Base-by-base conservation (phyloP, 2,888 invertebrate genomes). In the Xestia sexstrigata region DNA sequence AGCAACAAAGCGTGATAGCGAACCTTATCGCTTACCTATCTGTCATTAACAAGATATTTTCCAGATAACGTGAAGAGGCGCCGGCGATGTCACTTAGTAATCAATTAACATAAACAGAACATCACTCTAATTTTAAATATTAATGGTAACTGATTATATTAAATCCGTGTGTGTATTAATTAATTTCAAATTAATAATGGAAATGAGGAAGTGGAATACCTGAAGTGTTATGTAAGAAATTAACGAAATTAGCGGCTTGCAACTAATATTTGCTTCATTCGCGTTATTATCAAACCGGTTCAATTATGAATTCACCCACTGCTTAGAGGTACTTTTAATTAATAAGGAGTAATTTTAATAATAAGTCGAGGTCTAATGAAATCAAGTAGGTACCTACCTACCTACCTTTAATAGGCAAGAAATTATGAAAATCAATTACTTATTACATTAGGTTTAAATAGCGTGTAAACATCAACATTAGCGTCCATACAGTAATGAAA, bases 161-260 rank as follows among this genome's bases (percentile, higher is more conserved):
- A 2, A 58, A 60, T 47, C 23, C 17, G 17, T 23, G 39, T 55
- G 30, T 81, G 23, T 60, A 60, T 78, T 55, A 62, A 70, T 70
- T 66, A 70, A 58, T 55, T 58, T 73, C 3, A 62, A 66, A 83
- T 73, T 78, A 68, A 71, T 69, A 15, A 77, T 77, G 58, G 67
- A 71, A 81, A 71, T 71, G 62, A 70, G 77, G 82, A 82, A 70
- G 60, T 76, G 15, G 35, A 66, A 26, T 58, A 47, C 35, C 35
- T 35, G 35, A n/a, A 74, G 9, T 58, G n/a, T 74, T 62, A 70
- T n/a, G 42, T 67, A 70, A 70, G 45, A 74, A 74, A 76, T 67
- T 58, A 62, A 70, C 17, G 70, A 75, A 75, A 81, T 70, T 45
- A 76, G 77, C 35, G 55, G 47, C 62, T 42, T 58, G 49, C 42